Evolutionary conservation across 2,888 invertebrate species (phyloP).

Genomic region (Caenorhabditis angaria): DNA sequence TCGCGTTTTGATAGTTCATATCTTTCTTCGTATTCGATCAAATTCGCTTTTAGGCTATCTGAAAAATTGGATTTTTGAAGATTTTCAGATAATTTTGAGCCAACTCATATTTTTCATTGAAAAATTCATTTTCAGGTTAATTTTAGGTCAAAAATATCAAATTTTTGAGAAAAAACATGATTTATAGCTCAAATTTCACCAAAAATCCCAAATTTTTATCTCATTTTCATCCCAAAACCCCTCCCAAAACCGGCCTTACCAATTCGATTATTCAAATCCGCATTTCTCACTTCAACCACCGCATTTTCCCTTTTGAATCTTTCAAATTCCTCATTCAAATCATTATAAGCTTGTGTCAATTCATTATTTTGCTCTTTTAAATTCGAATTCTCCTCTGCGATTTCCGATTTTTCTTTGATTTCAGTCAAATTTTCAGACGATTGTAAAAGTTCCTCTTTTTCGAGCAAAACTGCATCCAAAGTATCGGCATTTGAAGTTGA

Average conservation of each 20-base stretch:
- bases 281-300: slow-evolving; percentile 33
- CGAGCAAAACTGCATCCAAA: slow-evolving; percentile 51
- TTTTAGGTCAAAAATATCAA: too few relatives aligned
- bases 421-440: neutral
- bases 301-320: slow-evolving; percentile 42
- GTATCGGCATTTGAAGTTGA: slow-evolving; percentile 46
- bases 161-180: too few relatives aligned
- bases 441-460: slow-evolving; percentile 45
- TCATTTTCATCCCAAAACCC: neutral
- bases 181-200: slow-evolving; percentile 5
- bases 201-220: neutral
- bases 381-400: slow-evolving; percentile 1
- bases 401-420: slow-evolving; percentile 9
- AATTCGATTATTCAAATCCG: slow-evolving; percentile 48
- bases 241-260: too few relatives aligned
- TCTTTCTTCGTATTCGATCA: slow-evolving; percentile 66
- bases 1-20: slow-evolving; percentile 65
- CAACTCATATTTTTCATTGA: too few relatives aligned
- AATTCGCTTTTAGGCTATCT: slow-evolving; percentile 60
- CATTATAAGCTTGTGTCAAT: slow-evolving; percentile 59
- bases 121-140: too few relatives aligned
- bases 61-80: slow-evolving; percentile 14
- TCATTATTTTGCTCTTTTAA: slow-evolving; percentile 50
- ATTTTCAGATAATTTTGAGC: too few relatives aligned
- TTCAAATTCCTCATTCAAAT: slow-evolving; percentile 62